Conservation (phyloP, 2,888 invertebrate genomes). For the Neria commutata region DNA sequence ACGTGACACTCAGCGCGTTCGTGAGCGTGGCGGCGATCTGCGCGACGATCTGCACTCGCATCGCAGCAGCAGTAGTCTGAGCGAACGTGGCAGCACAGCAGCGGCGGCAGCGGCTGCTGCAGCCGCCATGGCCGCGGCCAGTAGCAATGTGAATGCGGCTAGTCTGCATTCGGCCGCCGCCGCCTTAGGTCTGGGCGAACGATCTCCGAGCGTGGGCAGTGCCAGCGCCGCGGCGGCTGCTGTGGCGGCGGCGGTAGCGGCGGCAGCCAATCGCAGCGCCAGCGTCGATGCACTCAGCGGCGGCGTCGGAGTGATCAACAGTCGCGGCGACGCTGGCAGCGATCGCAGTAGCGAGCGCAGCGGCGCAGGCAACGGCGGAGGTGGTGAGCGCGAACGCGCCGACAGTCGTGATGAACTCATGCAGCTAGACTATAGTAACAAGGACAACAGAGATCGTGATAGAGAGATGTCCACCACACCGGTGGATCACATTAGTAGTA, state of each 20-base stretch:
- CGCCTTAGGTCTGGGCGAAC: conserved; percentile 56
- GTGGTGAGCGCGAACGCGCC: conserved; percentile 53
- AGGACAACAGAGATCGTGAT: conserved; percentile 66
- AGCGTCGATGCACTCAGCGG: conserved; percentile 44
- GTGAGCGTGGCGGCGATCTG: conserved; percentile 54
- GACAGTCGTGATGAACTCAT: conserved; percentile 61
- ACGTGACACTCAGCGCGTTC: conserved; percentile 43
- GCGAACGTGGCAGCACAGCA: conserved; percentile 55
- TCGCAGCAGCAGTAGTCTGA: conserved; percentile 58
- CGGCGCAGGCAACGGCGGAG: conserved; percentile 43
- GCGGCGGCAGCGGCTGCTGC: conserved; percentile 52
- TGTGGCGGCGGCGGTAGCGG: conserved; percentile 50
- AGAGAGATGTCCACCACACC: conserved; percentile 64
- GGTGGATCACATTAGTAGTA: conserved; percentile 64
- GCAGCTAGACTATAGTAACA: conserved; percentile 61
- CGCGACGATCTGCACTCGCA: conserved; percentile 54
- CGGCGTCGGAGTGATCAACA: conserved; percentile 34
- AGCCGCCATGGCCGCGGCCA: conserved; percentile 50
- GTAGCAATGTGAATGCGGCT: conserved; percentile 51
- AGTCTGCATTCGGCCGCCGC: conserved; percentile 48
- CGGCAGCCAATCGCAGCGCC: conserved; percentile 50
- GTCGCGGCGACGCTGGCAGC: conserved; percentile 29
- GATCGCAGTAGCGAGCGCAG: conserved; percentile 38
- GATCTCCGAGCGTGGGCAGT: conserved; percentile 61
- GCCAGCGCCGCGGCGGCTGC: conserved; percentile 52